Percentiles rank a stretch among this genome's conserved stretches.
Conservation (phyloP, 2,888 invertebrate genomes). For the Acronicta alni region DNA sequence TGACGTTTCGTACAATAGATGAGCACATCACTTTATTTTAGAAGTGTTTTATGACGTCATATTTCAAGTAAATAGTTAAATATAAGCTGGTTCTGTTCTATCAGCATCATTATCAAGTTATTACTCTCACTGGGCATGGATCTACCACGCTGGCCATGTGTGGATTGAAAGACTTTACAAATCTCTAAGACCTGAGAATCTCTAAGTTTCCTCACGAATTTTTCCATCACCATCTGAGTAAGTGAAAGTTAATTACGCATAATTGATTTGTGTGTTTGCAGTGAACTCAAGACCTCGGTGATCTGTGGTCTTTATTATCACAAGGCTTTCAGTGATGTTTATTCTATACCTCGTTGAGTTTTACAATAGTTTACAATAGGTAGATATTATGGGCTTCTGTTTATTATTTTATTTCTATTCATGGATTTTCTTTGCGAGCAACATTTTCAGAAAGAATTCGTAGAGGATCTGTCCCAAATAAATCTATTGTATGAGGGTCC, state of each 20-base stretch:
- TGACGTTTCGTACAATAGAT: conserved; percentile 44
- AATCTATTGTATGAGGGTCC: not conserved
- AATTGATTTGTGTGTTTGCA: no score
- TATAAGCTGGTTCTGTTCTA: not conserved
- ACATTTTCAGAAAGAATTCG: not conserved
- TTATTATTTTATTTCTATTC: not conserved
- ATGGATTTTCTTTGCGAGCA: not conserved
- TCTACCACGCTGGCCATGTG: no score
- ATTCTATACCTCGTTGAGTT: not conserved
- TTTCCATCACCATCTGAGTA: no score
- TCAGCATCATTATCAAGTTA: no score
- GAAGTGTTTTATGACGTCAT: conserved; percentile 23
- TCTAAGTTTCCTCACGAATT: no score
- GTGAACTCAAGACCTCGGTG: no score
- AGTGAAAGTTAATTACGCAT: no score
- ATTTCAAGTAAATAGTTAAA: conserved; percentile 22
- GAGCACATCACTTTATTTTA: conserved; percentile 36
- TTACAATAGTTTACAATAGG: conserved; percentile 1
- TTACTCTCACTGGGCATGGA: no score
- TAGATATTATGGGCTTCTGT: not conserved
- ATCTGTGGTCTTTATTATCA: no score
- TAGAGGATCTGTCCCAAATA: not conserved
- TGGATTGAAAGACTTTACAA: no score
- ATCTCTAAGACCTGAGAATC: no score
- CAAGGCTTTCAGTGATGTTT: not conserved